Evolutionary conservation across 2,113 vertebrate species (phyloP), one percentile per base, ranked within the genome.

Genomic region (Cisticola juncidis): DNA sequence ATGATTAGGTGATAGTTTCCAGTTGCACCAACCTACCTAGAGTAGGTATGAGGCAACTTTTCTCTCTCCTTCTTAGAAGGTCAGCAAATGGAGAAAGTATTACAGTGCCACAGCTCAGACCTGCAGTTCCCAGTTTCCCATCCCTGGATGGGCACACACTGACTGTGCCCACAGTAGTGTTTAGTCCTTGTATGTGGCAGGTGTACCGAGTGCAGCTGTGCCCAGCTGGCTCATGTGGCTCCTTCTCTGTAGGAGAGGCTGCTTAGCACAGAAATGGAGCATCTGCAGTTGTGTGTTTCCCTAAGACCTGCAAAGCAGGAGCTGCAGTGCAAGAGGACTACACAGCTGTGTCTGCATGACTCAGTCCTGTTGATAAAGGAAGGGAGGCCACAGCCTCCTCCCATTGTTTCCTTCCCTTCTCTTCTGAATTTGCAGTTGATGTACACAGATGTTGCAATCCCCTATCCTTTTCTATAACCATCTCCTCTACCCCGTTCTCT

Each of bases 121-220:
- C 26, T 85, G 38, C 42, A 47, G 42, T 33, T 85, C 22, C 45
- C 87, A 47, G 21, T 26, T 65, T 44, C 58, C 45, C 54, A 28
- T 8, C 33, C 38, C 68, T 42, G 31, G 62, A 36, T 2, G 24
- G 60, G 71, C 78, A 85, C 26, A 36, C 15, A 9, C 29, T 17
- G 70, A 5, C 57, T 17, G 35, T 28, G 45, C 45, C 62, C 28
- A 23, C 31, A 58, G 36, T 3, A 62, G 56, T 2, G 11, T 36
- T 65, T 28, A 21, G 13, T 38, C 38, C 7, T 3, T 1, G 8
- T 5, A 33, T 14, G 4, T 1, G 19, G 68, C 48, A 64, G 3
- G 2, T 23, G 18, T 24, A 19, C 12, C 0, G 0, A 33, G 51
- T 20, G 35, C 68, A 70, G 45, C 70, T 44, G n/a, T 16, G 45